Base-by-base conservation (phyloP, 2,888 invertebrate genomes). In the Drosophila planitibia region DNA sequence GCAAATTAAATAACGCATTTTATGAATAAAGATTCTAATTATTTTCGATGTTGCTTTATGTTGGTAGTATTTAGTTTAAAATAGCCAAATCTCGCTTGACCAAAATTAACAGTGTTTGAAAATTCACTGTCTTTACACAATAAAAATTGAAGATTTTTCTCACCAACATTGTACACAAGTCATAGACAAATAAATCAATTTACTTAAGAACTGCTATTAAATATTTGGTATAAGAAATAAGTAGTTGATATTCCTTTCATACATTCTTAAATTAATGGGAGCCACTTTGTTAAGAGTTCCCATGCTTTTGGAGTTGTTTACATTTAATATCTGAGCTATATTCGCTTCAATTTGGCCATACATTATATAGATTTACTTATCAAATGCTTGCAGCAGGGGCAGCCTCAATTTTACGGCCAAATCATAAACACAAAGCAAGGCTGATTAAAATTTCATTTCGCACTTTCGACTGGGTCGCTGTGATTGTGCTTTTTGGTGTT, bases 371-470 rank as follows among this genome's bases (percentile, higher is more conserved):
- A 33, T 22, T 69, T 53, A 54, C 51, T 59, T 61, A 54, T 52
- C 57, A 60, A 75, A 63, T 58, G 25, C 39, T n/a, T 32, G 58
- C n/a, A 35, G 53, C 73, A 51, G 52, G 41, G 28, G 32, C 30
- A 39, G 55, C 28, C 44, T 70, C n/a, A 41, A 69, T 35, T 86
- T 76, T 75, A 80, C 52, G 44, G 67, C 65, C 63, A 71, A 82
- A 82, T 80, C 80, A 86, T 83, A 90, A 85, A 85, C 77, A 73
- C 65, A 71, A 65, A 62, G 37, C 47, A 47, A 59, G 60, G 68
- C 71, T 73, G 76, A 82, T 89, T 78, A 89, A 90, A 90, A 90
- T 90, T 87, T 87, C 73, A 87, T 85, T 90, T 82, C 71, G 80
- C 85, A 86, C 82, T 74, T 81, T 70, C 59, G 52, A 83, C 74